Evolutionary conservation across 2,113 vertebrate species (phyloP), one percentile per base, ranked within the genome.

Genomic region (Gila orcuttii): DNA sequence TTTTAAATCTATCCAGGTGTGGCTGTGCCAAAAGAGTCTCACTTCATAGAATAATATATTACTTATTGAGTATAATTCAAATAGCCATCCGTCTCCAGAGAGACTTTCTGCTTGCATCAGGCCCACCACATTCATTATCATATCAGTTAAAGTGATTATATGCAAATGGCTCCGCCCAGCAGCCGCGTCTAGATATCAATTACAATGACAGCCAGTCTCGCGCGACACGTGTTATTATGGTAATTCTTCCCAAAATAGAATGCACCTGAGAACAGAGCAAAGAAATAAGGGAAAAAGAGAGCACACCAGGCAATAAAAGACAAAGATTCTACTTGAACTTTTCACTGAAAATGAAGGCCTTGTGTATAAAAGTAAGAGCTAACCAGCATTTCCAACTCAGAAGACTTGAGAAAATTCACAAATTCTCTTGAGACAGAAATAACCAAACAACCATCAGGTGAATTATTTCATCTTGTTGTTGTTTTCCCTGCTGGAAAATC

Each of bases 71-170:
- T 90, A 90, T 92, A 92, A 94, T 93, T 93, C 89, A 93, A 94
- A 94, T 89, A 87, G 86, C 91, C 91, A 94, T 94, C 92, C 90
- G 91, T 95, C 94, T 92, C 86, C 87, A 42, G 90, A 88, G 85
- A 90, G 88, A 88, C 90, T 90, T 93, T 94, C 90, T 55, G 91
- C 93, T 92, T 94, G 93, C 92, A 93, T 93, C 91, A 94, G 91
- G 85, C 86, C 89, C 92, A 93, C 90, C 90, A 82, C 92, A 91
- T 94, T 94, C 91, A 94, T 95, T 94, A 95, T 93, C 92, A 93
- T 94, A 94, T 94, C 93, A 92, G 93, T 95, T 95, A 94, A 93
- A 92, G 90, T 91, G 88, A 94, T 94, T 94, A 93, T 94, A 95
- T 95, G 94, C 93, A 95, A 94, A 95, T 94, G 89, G 90, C 90